These are phyloP conservation scores for Heterochromis multidens DNA, from an alignment of 2,113 vertebrate genomes.

Conservation along the genomic window DNA sequence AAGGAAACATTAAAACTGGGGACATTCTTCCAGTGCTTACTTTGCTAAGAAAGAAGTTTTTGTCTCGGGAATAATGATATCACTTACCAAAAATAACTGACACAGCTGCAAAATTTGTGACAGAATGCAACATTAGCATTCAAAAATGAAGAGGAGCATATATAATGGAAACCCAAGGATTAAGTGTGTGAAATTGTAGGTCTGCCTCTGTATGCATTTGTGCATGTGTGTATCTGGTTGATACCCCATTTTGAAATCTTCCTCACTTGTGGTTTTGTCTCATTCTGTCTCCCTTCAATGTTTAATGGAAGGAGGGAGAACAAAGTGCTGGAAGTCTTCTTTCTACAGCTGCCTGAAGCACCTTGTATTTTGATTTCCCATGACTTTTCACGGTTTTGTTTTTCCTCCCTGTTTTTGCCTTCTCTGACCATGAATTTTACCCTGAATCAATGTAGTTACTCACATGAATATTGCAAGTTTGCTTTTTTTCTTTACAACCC, in stretches of 20 bases:
- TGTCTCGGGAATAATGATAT: neutral
- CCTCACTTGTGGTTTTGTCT: slow-evolving; percentile 19
- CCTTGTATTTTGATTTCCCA: neutral
- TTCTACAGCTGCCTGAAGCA: slow-evolving; percentile 8
- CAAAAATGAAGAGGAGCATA: neutral
- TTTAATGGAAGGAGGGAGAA: slow-evolving; percentile 29
- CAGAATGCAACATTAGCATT: neutral
- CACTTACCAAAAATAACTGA: neutral
- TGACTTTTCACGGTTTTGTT: neutral
- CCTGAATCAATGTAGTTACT: neutral
- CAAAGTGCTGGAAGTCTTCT: slow-evolving; percentile 16
- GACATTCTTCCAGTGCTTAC: neutral
- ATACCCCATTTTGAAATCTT: neutral
- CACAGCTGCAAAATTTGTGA: neutral
- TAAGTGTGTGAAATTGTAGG: neutral
- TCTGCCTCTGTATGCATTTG: neutral
- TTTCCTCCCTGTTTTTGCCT: slow-evolving; percentile 10
- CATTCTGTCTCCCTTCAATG: slow-evolving; percentile 15
- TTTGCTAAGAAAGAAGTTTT: neutral
- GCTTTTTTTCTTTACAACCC: neutral
- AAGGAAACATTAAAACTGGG: neutral
- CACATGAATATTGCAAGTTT: neutral
- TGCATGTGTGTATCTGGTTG: neutral
- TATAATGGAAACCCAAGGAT: neutral
- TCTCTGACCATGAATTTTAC: neutral